Base-by-base conservation (phyloP, 64 coral and sea anemone genomes). In the Montipora sp. region DNA sequence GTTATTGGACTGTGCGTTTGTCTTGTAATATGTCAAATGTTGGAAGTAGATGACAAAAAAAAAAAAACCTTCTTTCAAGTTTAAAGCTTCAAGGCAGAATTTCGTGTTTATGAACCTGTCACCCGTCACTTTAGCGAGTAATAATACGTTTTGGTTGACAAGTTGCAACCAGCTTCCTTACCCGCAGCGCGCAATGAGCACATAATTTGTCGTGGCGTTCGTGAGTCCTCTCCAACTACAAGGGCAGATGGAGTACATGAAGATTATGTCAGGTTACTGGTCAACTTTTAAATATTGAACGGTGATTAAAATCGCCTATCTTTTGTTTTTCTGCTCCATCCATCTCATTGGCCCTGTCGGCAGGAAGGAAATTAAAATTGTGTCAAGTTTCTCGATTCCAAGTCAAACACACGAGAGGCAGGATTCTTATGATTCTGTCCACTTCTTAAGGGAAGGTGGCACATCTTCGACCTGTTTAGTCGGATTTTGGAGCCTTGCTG, bases 261-360 rank as follows among this genome's bases (percentile, higher is more conserved):
- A 68, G 48, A 14, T 69, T 61, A 6, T 85, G 82, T 72, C 82
- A 85, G 82, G 82, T 85, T 85, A 43, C 82, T 85, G 82, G 82
- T 71, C 61, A 71, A 72, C 15, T 72, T 85, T 85, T 85, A 85
- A 85, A 85, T 85, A 85, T 71, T 85, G 43, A 85, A 85, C 65
- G 47, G 61, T 67, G 65, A 85, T 85, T 85, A 85, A 71, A 85
- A 85, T 85, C 82, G 82, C 82, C 61, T 71, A 85, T 85, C 63
- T 85, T 71, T 85, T 85, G 82, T 85, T 85, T 85, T 85, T 9
- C 8, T 85, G 50, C 82, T 72, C 82, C 82, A 45, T 63, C 82
- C 61, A 72, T 50, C 13, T 71, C 63, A 85, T 72, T 85, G 82
- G 65, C 18, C 45, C 46, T 50, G 65, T 46, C 44, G 65, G 47